These are phyloP conservation scores for Tadarida brasiliensis DNA, from an alignment of 2,797 vertebrate genomes.

Conservation along the genomic window DNA sequence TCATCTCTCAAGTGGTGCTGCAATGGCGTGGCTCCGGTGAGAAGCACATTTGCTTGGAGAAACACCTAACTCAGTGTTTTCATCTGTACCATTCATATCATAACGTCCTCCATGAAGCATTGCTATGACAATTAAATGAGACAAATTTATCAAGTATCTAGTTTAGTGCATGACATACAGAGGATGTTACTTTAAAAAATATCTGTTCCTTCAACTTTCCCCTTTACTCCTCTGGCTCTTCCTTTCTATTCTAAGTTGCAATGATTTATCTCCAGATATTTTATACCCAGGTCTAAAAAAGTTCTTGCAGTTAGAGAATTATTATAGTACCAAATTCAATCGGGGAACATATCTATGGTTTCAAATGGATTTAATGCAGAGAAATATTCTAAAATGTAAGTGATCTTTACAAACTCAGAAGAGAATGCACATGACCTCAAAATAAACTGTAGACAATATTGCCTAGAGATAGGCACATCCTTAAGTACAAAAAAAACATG, in stretches of 20 bases:
- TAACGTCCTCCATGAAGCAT: background rate
- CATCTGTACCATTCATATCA: background rate
- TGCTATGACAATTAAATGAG: background rate
- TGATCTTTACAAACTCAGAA: background rate
- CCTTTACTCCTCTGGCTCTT: background rate
- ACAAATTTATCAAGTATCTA: background rate
- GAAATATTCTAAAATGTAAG: background rate
- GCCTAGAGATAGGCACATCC: background rate
- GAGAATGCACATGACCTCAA: background rate
- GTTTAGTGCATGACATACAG: background rate
- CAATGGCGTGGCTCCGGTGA: rapidly evolving
- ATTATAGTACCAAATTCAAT: background rate
- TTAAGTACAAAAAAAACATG: background rate
- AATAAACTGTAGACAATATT: background rate
- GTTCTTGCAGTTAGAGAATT: background rate
- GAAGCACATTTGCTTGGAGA: background rate
- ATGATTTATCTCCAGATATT: background rate
- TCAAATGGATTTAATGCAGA: background rate
- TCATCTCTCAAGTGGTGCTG: background rate
- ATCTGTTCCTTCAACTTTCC: background rate
- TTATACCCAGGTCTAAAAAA: background rate
- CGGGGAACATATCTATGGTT: background rate
- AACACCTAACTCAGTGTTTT: background rate
- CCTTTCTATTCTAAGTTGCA: background rate
- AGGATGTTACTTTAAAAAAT: background rate